Evolutionary conservation across 2,113 vertebrate genomes (phyloP).

Genomic region (Pelmatolapia mariae): DNA sequence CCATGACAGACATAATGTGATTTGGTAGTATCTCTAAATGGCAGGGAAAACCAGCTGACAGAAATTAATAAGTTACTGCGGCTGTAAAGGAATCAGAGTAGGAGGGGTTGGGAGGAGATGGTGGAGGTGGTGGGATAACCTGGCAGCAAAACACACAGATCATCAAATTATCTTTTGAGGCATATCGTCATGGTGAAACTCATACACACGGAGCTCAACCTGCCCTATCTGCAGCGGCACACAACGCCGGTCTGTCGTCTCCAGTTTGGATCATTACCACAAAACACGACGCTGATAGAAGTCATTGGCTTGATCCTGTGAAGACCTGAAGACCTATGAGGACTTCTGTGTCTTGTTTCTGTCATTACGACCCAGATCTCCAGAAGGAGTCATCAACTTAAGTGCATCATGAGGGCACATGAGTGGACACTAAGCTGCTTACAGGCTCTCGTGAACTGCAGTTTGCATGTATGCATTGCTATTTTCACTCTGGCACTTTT

Average conservation of each 20-base stretch:
- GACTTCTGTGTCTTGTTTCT: not conserved
- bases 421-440: not conserved
- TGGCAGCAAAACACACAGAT: conserved; percentile 81
- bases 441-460: not conserved
- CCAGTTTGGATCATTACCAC: conserved; percentile 15
- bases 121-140: conserved; percentile 55
- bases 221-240: conserved; percentile 35
- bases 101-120: conserved; percentile 31
- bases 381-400: not conserved
- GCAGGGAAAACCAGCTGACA: conserved; percentile 68
- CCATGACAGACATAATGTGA: conserved; percentile 76
- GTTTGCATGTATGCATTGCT: not conserved
- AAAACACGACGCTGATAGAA: not conserved
- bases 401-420: not conserved
- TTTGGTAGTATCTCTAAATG: conserved; percentile 75
- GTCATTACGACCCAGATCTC: not conserved
- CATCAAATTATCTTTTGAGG: conserved; percentile 48
- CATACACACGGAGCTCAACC: not conserved
- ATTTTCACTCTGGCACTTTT: not conserved
- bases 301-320: not conserved
- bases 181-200: conserved; percentile 65
- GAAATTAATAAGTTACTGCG: conserved; percentile 82
- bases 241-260: conserved; percentile 3
- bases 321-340: not conserved
- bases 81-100: conserved; percentile 45